Evolutionary conservation across 2,797 vertebrate species (phyloP), one percentile per base, ranked within the genome.

Genomic region (Dicrostonyx torquatus): DNA sequence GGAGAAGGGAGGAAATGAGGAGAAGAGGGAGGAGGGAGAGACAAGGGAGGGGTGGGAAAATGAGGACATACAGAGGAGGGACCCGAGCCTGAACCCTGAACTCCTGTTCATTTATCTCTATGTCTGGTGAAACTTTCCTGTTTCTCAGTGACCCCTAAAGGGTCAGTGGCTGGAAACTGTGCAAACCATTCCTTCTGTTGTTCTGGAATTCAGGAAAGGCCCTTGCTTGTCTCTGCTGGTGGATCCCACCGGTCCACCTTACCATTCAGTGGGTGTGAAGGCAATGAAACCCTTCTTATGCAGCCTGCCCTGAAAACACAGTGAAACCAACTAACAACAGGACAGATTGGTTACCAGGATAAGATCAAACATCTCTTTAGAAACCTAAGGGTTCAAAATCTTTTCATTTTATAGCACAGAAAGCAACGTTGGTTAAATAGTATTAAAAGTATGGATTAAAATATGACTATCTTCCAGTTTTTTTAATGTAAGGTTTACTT

Each of bases 81-180:
- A 66, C 31, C 8, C 15, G 7, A 26, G 4, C 7, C 15, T 13
- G 12, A 1, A 29, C 24, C 45, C 26, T 14, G 12, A 15, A 15
- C 20, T 3, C 18, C 40, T 50, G 40, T 11, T 22, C 73, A 1
- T n/a, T 48, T 48, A 17, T n/a, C 22, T 2, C 22, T 37, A 3
- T 10, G 2, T 4, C 0, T 40, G 40, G 37, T 37, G 18, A 20
- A 73, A 15, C 7, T 2, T 8, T 4, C 7, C 14, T 18, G 1
- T 0, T 18, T 53, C 15, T 1, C 2, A 17, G 31, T 66, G 29
- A 15, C 12, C 13, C 31, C 14, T 6, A 5, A 4, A 70, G 66
- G 20, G 22, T 40, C 12, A 13, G 7, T 7, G 20, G 14, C 70
- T 29, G 12, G 29, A 6, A 34, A 15, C 13, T 7, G 8, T 64